Percentiles rank a stretch among this genome's conserved stretches.
These are phyloP conservation scores for Ardeotis arabs DNA, from an alignment of 2,113 vertebrate species.

Conservation along the genomic window DNA sequence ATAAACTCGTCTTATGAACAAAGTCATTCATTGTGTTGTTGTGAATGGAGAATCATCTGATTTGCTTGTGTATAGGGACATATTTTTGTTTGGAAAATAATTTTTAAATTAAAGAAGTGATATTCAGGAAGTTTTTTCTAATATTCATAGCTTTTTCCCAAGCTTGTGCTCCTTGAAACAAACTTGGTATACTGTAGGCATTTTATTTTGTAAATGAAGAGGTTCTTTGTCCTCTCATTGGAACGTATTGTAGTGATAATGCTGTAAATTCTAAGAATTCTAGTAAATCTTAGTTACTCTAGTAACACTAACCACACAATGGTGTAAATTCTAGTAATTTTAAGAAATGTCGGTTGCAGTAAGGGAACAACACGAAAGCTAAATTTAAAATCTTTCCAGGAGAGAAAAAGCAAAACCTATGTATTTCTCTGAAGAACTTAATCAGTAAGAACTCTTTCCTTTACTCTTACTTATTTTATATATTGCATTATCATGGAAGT, in stretches of 20 bases:
- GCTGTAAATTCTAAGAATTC: not conserved
- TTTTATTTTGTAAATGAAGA: not conserved
- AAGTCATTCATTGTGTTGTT: not conserved
- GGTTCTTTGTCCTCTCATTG: not conserved
- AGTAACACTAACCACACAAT: not conserved
- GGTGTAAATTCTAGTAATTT: not conserved
- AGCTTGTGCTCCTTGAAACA: not conserved
- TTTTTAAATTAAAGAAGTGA: not conserved
- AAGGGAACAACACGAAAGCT: not conserved
- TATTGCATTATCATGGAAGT: not conserved
- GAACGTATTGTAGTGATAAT: not conserved
- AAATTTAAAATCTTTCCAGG: not conserved
- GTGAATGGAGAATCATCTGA: not conserved
- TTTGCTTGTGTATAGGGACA: not conserved
- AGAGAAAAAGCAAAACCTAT: not conserved
- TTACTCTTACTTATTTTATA: not conserved
- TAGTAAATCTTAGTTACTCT: not conserved
- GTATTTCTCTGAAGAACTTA: not conserved
- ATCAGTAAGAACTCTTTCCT: not conserved
- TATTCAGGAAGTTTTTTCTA: not conserved
- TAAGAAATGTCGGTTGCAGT: not conserved
- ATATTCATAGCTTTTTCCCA: not conserved
- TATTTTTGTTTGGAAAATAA: not conserved
- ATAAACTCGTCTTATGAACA: not conserved
- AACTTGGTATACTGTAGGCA: not conserved